Base-by-base conservation (phyloP, 2,797 vertebrate species). In the Darevskia nairensis region DNA sequence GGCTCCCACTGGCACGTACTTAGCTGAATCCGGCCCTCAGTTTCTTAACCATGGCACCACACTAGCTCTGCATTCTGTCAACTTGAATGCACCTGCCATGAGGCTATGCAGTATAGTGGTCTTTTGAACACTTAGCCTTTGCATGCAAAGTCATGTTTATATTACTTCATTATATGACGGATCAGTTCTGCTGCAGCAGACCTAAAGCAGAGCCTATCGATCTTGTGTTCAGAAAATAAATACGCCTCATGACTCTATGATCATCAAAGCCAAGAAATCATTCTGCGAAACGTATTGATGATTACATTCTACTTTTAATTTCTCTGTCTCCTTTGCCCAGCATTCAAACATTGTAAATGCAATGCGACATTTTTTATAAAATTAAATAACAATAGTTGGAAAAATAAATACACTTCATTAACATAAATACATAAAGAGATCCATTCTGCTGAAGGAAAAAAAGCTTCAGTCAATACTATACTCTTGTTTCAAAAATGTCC, bases 371-470 rank as follows among this genome's bases (percentile, higher is more conserved):
- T 96, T 96, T 97, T 97, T n/a, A 97, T 96, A 97, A 98, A 98
- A 97, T 98, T 98, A 98, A 98, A 98, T 98, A 97, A 98, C 97
- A 97, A 96, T 97, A 96, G 95, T 98, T 97, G 96, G n/a, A 98
- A 97, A 98, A 99, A 99, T 99, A 99, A 99, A 99, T 99, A 99
- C 97, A 98, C 92, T 98, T 98, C 97, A 97, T 98, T 98, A 82
- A 98, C 97, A 98, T 97, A 98, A 98, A 98, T 98, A 98, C 97
- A 98, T 94, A 95, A 95, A 91, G 96, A 97, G 96, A 96, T 96
- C 96, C 96, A 98, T 94, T 96, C 94, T 90, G 95, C 96, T 97
- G 96, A 96, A 97, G 97, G 95, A 86, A 97, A 97, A 95, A 86
- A 84, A 61, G 94, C 95, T 97, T 97, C 97, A 96, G 97, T 97